phyloP scores from a whole-genome alignment of 1,140 invertebrate genomes.

The Bombus superbus region DNA sequence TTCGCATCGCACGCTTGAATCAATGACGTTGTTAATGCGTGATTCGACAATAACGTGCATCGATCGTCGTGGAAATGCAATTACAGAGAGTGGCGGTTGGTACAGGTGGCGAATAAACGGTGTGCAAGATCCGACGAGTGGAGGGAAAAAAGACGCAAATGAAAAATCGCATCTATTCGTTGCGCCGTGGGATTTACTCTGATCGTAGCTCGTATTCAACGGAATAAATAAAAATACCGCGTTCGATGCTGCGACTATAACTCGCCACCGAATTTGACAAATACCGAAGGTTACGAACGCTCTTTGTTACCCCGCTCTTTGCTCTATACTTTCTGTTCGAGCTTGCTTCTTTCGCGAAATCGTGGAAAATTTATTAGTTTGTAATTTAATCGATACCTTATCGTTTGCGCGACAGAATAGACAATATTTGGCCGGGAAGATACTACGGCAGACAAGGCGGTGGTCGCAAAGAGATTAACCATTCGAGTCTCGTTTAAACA shows the following conservation, averaged over 20 bases:
- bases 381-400: not conserved
- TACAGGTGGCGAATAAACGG: constrained; percentile 30
- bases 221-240: constrained; percentile 7
- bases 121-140: constrained; percentile 5
- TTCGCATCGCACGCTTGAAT: constrained; percentile 35
- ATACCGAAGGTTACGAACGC: not conserved
- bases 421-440: not conserved
- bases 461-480: too few relatives aligned
- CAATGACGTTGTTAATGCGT: constrained; percentile 48
- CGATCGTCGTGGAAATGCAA: constrained; percentile 38
- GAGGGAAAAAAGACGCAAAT: not conserved
- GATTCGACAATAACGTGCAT: constrained; percentile 48
- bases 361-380: not conserved
- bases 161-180: constrained; percentile 24
- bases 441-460: too few relatives aligned
- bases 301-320: not conserved
- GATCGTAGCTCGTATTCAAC: not conserved
- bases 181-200: not conserved
- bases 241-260: not conserved
- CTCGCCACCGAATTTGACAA: not conserved
- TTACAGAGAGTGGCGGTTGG: constrained; percentile 27
- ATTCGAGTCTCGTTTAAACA: too few relatives aligned
- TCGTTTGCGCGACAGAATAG: not conserved
- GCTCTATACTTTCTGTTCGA: too few relatives aligned
- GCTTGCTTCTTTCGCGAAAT: not conserved